A percentile compares a stretch with the other conserved stretches of the same genome.
Evolutionary conservation across 2,113 vertebrate species (phyloP).

Genomic region (Peromyscus polionotus): DNA sequence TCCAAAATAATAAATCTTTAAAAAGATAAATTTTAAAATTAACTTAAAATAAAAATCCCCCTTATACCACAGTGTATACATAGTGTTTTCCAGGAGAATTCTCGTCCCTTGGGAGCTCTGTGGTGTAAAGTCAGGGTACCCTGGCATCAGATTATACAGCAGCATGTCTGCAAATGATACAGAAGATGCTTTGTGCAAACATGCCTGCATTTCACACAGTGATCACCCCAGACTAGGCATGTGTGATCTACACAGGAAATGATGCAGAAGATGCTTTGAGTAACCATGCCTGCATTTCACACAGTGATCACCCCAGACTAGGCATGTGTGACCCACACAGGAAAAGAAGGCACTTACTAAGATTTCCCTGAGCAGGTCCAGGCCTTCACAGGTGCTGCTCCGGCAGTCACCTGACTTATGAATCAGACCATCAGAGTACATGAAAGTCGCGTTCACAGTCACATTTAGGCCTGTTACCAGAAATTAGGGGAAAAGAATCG

Average conservation of each 20-base stretch:
- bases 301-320: accelerated
- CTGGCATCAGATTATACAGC: background rate
- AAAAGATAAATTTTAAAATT: background rate
- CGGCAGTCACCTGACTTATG: slow-evolving; percentile 92
- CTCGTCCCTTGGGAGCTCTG: background rate
- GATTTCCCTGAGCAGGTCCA: slow-evolving; percentile 92
- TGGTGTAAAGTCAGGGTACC: background rate
- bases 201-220: background rate
- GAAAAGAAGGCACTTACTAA: slow-evolving; percentile 87
- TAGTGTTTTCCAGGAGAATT: background rate
- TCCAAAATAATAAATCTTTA: background rate
- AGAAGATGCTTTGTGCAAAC: background rate
- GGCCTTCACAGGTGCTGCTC: slow-evolving; percentile 96
- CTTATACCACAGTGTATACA: background rate
- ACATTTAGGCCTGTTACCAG: slow-evolving; percentile 81
- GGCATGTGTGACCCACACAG: background rate
- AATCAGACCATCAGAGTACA: slow-evolving; percentile 85
- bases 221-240: accelerated
- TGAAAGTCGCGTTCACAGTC: slow-evolving; percentile 85
- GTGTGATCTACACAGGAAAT: background rate
- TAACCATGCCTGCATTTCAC: too few species aligned
- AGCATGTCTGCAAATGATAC: background rate
- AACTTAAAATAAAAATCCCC: background rate
- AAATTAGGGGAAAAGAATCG: background rate
- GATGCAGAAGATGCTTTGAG: background rate